Percentiles rank a stretch among this genome's conserved stretches.
Evolutionary conservation across 2,113 vertebrate genomes (phyloP).

Genomic region (Cryptotis parvus): DNA sequence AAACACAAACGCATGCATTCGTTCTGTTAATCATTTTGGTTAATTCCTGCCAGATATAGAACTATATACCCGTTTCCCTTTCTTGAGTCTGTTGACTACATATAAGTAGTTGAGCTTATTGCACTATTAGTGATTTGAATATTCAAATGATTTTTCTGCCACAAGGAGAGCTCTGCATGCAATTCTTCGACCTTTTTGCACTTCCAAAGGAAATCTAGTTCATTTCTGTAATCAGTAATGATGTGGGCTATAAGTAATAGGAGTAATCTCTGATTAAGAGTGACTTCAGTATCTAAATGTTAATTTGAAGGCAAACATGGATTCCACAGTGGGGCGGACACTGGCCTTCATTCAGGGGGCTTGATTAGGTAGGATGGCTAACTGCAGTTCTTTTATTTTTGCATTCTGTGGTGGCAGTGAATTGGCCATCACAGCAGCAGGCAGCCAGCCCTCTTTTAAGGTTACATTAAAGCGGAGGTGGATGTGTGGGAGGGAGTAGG

Average conservation of each 20-base stretch:
- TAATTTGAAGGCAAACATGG: conserved; percentile 32
- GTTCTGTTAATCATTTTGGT: background rate
- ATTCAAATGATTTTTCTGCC: background rate
- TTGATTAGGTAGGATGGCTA: background rate
- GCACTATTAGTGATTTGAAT: conserved; percentile 14
- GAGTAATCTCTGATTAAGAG: background rate
- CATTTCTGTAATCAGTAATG: background rate
- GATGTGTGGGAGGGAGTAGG: background rate
- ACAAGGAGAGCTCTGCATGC: background rate
- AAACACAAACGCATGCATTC: background rate
- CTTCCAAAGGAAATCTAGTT: background rate
- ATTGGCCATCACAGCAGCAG: background rate
- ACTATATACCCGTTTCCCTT: background rate
- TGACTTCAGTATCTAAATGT: conserved; percentile 15
- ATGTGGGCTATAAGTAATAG: conserved; percentile 44
- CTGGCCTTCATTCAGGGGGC: background rate
- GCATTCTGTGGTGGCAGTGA: background rate
- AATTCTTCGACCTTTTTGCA: background rate
- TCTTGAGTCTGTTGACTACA: conserved; percentile 18
- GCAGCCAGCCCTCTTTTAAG: conserved; percentile 1
- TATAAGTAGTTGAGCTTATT: background rate
- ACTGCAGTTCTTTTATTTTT: conserved; percentile 16
- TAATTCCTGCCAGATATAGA: background rate
- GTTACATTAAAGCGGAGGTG: background rate
- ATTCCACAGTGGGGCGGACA: background rate